Percentiles rank a stretch among this genome's conserved stretches.
Evolutionary conservation across 2,888 invertebrate species (phyloP).

Genomic region (Hemistola chrysoprasaria): DNA sequence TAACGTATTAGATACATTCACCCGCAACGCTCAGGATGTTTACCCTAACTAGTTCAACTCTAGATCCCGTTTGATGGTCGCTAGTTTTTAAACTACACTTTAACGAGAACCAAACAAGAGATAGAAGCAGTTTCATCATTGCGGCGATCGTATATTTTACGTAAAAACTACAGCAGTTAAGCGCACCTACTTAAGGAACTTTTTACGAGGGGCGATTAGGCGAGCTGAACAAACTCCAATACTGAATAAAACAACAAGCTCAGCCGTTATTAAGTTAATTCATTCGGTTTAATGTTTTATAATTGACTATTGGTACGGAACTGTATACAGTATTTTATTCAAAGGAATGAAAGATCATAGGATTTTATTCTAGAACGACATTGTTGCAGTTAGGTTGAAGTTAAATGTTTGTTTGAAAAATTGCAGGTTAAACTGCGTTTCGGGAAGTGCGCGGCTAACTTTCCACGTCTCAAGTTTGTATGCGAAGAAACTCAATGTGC

Average conservation of each 20-base stretch:
- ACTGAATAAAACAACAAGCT: slow-evolving; percentile 41
- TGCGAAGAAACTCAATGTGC: slow-evolving; percentile 52
- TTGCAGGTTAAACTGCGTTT: slow-evolving; percentile 40
- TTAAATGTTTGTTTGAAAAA: slow-evolving; percentile 48
- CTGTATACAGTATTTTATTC: slow-evolving; percentile 13
- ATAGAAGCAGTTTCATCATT: slow-evolving; percentile 11
- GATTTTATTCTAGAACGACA: slow-evolving; percentile 7
- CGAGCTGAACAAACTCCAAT: slow-evolving; percentile 40
- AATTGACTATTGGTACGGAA: slow-evolving; percentile 19
- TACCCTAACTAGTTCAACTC: slow-evolving; percentile 15
- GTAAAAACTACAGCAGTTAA: slow-evolving; percentile 38
- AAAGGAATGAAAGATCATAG: slow-evolving; percentile 13
- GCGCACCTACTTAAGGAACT: slow-evolving; percentile 39
- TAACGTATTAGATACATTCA: slow-evolving; percentile 8
- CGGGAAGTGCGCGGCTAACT: slow-evolving; percentile 51
- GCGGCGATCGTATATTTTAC: slow-evolving; percentile 35
- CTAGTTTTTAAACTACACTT: slow-evolving; percentile 9
- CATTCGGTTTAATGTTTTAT: slow-evolving; percentile 33
- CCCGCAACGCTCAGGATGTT: neutral
- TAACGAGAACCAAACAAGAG: slow-evolving; percentile 13
- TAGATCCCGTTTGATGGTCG: slow-evolving; percentile 12
- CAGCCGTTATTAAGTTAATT: slow-evolving; percentile 36
- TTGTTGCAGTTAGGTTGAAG: slow-evolving; percentile 9
- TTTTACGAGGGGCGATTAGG: slow-evolving; percentile 51
- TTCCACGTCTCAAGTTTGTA: slow-evolving; percentile 52